Conservation (phyloP, 2,888 invertebrate genomes). For the Steinernema carpocapsae region DNA sequence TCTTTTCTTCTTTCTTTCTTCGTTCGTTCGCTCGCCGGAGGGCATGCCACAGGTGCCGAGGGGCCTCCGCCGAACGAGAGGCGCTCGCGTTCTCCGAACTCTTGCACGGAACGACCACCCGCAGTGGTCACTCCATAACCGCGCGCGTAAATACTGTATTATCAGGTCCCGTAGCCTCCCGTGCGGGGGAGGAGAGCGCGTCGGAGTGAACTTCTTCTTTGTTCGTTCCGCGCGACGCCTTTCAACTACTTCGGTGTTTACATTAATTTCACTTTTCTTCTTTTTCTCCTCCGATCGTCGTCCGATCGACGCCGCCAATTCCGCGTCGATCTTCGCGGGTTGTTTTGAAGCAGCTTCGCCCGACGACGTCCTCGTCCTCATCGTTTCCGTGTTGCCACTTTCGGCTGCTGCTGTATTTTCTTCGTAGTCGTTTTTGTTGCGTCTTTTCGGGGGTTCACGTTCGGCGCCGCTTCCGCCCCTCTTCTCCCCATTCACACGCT, state of each 20-base stretch:
- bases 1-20: conserved; percentile 24
- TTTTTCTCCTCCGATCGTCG: neutral
- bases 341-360: too few species aligned
- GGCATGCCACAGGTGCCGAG: neutral
- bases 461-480: neutral
- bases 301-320: neutral
- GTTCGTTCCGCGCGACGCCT: conserved; percentile 5
- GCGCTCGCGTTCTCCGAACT: neutral
- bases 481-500: neutral
- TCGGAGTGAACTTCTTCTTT: conserved; percentile 1
- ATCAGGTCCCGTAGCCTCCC: neutral
- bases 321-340: too few species aligned
- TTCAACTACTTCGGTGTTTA: conserved; percentile 26
- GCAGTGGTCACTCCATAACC: neutral
- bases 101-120: neutral
- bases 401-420: neutral
- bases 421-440: neutral
- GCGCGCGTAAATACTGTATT: conserved; percentile 24
- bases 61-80: too few species aligned
- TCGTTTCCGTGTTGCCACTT: too few species aligned
- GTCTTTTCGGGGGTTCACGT: neutral
- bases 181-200: too few species aligned
- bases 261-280: conserved; percentile 24
- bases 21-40: neutral
- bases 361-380: too few species aligned